Evolutionary conservation across 2,888 invertebrate genomes (phyloP).

Genomic region (Hemicrepidius hirtus): DNA sequence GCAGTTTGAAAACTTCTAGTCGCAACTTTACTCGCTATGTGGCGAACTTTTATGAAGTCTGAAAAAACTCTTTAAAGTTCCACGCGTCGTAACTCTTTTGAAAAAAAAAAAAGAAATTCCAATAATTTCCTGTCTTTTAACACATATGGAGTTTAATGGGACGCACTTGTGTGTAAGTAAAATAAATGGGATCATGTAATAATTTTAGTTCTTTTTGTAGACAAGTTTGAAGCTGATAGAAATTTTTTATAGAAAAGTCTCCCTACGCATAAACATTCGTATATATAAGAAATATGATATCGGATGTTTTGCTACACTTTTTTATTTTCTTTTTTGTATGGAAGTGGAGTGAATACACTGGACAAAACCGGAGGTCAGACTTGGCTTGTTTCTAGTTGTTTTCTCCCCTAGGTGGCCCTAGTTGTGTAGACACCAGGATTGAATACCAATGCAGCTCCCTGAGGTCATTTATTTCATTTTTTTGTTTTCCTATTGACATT

Average conservation of each 20-base stretch:
- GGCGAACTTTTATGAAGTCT: slow-evolving; percentile 59
- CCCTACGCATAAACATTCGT: background rate
- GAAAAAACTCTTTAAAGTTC: slow-evolving; percentile 56
- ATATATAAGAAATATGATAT: slow-evolving; percentile 34
- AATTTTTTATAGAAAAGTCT: slow-evolving; percentile 33
- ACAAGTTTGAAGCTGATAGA: slow-evolving; percentile 12
- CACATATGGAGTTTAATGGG: slow-evolving; percentile 56
- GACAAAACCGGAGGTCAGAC: slow-evolving; percentile 42
- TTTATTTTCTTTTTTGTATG: slow-evolving; percentile 33
- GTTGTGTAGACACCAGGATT: slow-evolving; percentile 59
- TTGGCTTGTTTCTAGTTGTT: slow-evolving; percentile 58
- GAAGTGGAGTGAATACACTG: slow-evolving; percentile 37
- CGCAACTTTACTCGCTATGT: slow-evolving; percentile 56
- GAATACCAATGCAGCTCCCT: slow-evolving; percentile 62
- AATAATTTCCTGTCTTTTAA: slow-evolving; percentile 59
- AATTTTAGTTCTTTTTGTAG: slow-evolving; percentile 10
- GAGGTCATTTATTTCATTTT: slow-evolving; percentile 63
- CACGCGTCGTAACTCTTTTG: slow-evolving; percentile 51
- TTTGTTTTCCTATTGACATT: slow-evolving; percentile 61
- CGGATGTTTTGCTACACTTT: slow-evolving; percentile 32
- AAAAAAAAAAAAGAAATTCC: slow-evolving; percentile 50
- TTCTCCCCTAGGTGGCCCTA: slow-evolving; percentile 58
- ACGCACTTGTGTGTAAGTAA: slow-evolving; percentile 28
- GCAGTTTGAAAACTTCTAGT: slow-evolving; percentile 53
- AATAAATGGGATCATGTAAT: slow-evolving; percentile 19